A percentile compares a stretch with the other conserved stretches of the same genome.
These are phyloP conservation scores for Herpetotheres cachinnans DNA, from an alignment of 2,113 vertebrate genomes.

Conservation along the genomic window DNA sequence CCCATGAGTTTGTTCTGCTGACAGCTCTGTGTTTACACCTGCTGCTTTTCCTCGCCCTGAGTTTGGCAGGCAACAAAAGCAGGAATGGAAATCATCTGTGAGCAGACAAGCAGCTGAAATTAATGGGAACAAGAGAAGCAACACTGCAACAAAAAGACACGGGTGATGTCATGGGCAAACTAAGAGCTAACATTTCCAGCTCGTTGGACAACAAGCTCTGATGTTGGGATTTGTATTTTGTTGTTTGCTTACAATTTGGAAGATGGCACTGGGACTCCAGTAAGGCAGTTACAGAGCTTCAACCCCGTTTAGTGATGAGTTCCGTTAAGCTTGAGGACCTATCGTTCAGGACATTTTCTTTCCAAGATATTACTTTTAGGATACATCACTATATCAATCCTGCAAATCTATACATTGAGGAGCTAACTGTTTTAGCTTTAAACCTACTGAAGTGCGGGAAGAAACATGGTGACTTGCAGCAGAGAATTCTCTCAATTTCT, in stretches of 20 bases:
- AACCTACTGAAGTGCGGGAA: not conserved
- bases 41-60: constrained; percentile 3
- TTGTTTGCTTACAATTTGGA: not conserved
- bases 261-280: not conserved
- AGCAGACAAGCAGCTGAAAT: not conserved
- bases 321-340: not conserved
- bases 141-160: not conserved
- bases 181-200: not conserved
- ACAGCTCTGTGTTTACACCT: not conserved
- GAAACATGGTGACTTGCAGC: not conserved
- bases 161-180: not conserved
- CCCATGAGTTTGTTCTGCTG: not conserved
- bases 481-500: not conserved
- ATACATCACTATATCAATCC: not conserved
- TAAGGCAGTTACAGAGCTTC: not conserved
- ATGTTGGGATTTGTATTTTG: not conserved
- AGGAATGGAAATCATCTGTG: not conserved
- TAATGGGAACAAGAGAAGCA: not conserved
- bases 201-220: not conserved
- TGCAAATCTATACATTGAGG: not conserved
- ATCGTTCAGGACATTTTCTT: not conserved
- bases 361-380: not conserved
- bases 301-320: not conserved
- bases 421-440: not conserved
- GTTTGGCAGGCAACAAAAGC: not conserved